phyloP scores from a whole-genome alignment of 2,888 invertebrate genomes.

The Tromatobia lineatoria region DNA sequence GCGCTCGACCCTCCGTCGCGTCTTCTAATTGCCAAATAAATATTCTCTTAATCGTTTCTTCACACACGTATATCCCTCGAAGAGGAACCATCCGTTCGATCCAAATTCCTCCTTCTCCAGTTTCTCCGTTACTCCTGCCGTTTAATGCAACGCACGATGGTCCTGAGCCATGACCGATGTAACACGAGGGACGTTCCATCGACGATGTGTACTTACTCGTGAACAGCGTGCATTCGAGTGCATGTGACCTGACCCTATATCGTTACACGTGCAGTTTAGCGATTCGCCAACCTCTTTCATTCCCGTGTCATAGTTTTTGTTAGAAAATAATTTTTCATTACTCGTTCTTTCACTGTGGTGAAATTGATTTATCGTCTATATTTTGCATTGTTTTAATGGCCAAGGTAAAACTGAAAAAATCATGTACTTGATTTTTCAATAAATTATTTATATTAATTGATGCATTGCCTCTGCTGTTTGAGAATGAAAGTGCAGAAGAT shows the following conservation, averaged over 20 bases:
- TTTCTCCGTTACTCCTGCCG: not conserved
- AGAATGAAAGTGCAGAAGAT: constrained; percentile 55
- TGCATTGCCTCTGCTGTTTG: constrained; percentile 35
- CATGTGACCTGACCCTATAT: no score
- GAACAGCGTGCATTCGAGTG: not conserved
- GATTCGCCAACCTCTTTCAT: no score
- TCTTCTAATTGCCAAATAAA: constrained; percentile 74
- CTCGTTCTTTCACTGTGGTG: not conserved
- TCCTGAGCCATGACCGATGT: not conserved
- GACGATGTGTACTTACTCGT: constrained; percentile 13
- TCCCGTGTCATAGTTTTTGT: no score
- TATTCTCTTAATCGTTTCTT: constrained; percentile 75
- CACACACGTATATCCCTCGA: constrained; percentile 62
- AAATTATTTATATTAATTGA: not conserved
- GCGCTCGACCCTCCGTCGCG: constrained; percentile 64
- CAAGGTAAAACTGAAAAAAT: not conserved
- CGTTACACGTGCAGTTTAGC: no score
- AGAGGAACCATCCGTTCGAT: constrained; percentile 51
- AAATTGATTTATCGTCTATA: not conserved
- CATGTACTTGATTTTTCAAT: not conserved
- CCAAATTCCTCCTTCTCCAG: constrained; percentile 52
- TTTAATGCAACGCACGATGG: constrained; percentile 22
- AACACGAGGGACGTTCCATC: constrained; percentile 18
- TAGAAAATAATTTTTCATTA: no score
- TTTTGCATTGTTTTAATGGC: not conserved